Percentiles rank a stretch among this genome's conserved stretches.
phyloP scores from a whole-genome alignment of 35 echinoderm and acorn worm species.

The Apostichopus parvimensis region DNA sequence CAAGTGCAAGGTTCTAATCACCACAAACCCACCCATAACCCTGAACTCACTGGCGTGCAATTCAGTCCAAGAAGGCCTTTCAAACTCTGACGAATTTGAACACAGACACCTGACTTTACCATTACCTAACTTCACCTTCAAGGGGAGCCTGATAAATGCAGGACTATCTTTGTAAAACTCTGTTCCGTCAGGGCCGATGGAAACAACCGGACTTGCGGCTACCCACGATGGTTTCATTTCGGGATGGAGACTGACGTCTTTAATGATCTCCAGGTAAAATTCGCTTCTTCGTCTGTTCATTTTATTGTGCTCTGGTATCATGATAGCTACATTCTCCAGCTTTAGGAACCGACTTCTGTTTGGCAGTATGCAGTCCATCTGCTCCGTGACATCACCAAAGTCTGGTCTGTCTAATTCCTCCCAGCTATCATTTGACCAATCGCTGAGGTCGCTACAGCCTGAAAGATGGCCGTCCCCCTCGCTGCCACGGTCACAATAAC shows the following conservation, averaged over 20 bases:
- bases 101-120: constrained; percentile 78
- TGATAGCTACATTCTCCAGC: constrained; percentile 58
- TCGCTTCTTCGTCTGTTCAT: constrained; percentile 68
- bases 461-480: constrained; percentile 54
- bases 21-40: constrained; percentile 63
- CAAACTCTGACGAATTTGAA: constrained; percentile 72
- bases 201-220: constrained; percentile 65
- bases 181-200: constrained; percentile 81
- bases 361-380: constrained; percentile 74
- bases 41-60: constrained; percentile 81
- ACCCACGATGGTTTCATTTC: constrained; percentile 57
- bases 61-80: constrained; percentile 74
- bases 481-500: constrained; percentile 73
- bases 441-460: constrained; percentile 28
- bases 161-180: constrained; percentile 81
- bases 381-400: constrained; percentile 60
- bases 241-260: constrained; percentile 55
- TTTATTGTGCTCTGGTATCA: constrained; percentile 94
- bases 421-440: constrained; percentile 64
- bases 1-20: constrained; percentile 79
- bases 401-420: constrained; percentile 59
- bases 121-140: constrained; percentile 62
- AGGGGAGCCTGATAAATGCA: constrained; percentile 76
- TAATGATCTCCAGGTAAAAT: constrained; percentile 70
- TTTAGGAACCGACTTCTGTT: constrained; percentile 79